These are phyloP conservation scores for Ernsta delagoae DNA, from an alignment of 2,888 invertebrate genomes.

Conservation along the genomic window DNA sequence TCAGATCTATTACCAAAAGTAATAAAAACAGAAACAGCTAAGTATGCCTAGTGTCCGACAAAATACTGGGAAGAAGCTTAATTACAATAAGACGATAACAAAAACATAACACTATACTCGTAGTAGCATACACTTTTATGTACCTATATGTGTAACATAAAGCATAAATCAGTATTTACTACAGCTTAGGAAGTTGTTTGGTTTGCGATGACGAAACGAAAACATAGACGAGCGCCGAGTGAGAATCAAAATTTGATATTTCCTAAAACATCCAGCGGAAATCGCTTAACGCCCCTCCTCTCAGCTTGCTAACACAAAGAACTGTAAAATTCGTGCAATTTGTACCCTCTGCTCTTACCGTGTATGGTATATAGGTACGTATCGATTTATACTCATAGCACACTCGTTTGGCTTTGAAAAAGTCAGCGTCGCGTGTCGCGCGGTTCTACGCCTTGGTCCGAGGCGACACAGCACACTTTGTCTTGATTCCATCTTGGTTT, in stretches of 20 bases:
- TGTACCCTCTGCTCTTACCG: constrained; percentile 72
- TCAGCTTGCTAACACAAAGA: constrained; percentile 69
- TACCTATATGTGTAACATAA: too few species aligned
- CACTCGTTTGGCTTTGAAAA: constrained; percentile 50
- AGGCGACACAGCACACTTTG: constrained; percentile 25
- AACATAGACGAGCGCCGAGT: constrained; percentile 40
- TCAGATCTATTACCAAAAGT: too few species aligned
- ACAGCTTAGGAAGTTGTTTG: too few species aligned
- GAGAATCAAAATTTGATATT: constrained; percentile 67
- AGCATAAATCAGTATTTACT: too few species aligned
- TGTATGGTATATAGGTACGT: constrained; percentile 64
- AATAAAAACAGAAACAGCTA: too few species aligned
- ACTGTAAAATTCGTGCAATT: constrained; percentile 63
- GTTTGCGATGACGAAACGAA: background rate
- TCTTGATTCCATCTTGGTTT: constrained; percentile 47
- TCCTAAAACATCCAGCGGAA: constrained; percentile 68
- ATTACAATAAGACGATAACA: too few species aligned
- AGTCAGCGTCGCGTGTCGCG: constrained; percentile 53
- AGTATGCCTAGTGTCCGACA: too few species aligned
- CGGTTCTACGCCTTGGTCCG: constrained; percentile 47
- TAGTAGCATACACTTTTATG: too few species aligned
- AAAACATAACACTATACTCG: too few species aligned
- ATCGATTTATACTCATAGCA: constrained; percentile 83
- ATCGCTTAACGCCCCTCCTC: constrained; percentile 65
- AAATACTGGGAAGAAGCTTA: too few species aligned